Conservation (phyloP, 1,140 invertebrate genomes). For the Aplysia californica region DNA sequence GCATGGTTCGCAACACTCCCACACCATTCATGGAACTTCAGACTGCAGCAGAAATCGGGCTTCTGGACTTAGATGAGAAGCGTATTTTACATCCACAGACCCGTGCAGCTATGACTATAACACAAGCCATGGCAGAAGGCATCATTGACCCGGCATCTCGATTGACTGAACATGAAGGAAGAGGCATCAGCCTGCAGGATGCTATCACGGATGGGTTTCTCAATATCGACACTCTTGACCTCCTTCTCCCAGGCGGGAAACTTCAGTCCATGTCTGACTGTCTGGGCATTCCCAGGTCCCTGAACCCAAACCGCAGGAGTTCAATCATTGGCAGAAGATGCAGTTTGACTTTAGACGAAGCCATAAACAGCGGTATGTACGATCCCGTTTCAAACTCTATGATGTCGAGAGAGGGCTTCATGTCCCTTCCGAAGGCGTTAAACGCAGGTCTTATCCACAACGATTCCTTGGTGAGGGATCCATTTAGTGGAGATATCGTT, state of each 20-base stretch:
- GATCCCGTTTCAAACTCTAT: constrained; percentile 77
- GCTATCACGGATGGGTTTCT: constrained; percentile 81
- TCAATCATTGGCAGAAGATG: constrained; percentile 38
- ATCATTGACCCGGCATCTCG: constrained; percentile 38
- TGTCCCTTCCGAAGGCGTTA: constrained; percentile 76
- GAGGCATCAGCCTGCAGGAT: constrained; percentile 74
- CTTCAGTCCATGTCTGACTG: constrained; percentile 30
- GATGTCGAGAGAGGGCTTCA: constrained; percentile 40
- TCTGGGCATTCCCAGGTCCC: constrained; percentile 25
- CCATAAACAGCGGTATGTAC: constrained; percentile 81
- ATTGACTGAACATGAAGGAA: constrained; percentile 49
- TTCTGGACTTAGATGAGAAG: constrained; percentile 76
- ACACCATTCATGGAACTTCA: constrained; percentile 36
- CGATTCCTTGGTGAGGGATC: constrained; percentile 75
- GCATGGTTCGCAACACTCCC: constrained; percentile 68
- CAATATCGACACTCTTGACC: constrained; percentile 74
- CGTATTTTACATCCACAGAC: constrained; percentile 35
- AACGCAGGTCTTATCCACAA: constrained; percentile 83
- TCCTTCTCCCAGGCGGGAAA: constrained; percentile 33
- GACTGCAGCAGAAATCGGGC: constrained; percentile 68
- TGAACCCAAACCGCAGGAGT: constrained; percentile 23
- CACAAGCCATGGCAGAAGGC: constrained; percentile 41
- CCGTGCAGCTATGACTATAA: constrained; percentile 32
- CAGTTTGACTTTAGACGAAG: constrained; percentile 82
- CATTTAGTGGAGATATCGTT: constrained; percentile 78